Percentiles rank a stretch among this genome's conserved stretches.
phyloP scores from a whole-genome alignment of 2,888 invertebrate genomes.

The Leucophora obtusa region DNA sequence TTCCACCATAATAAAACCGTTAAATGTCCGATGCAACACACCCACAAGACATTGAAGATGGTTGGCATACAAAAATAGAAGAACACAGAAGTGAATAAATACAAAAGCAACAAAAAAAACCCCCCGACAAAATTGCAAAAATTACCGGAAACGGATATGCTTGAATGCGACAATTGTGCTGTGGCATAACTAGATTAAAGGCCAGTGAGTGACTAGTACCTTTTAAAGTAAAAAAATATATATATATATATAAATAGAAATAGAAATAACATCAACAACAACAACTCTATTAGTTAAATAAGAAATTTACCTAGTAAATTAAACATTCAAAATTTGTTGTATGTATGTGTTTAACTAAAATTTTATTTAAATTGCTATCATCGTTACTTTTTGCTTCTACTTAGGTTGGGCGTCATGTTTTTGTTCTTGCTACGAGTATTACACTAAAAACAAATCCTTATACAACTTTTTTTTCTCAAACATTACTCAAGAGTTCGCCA shows the following conservation, averaged over 20 bases:
- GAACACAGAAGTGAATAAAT: neutral
- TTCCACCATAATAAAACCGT: slow-evolving; percentile 16
- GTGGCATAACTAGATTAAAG: slow-evolving; percentile 62
- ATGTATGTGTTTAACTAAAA: neutral
- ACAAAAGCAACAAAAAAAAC: slow-evolving; percentile 4
- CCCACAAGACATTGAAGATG: slow-evolving; percentile 40
- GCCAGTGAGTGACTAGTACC: slow-evolving; percentile 53
- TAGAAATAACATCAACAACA: neutral
- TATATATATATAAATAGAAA: neutral
- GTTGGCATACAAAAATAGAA: slow-evolving; percentile 8
- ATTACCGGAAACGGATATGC: slow-evolving; percentile 65
- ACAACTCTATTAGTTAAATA: slow-evolving; percentile 59
- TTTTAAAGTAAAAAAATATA: slow-evolving; percentile 14
- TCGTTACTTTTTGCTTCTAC: neutral
- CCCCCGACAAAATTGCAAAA: slow-evolving; percentile 57
- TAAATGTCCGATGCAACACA: slow-evolving; percentile 43
- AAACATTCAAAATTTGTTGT: slow-evolving; percentile 55
- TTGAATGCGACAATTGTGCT: slow-evolving; percentile 63
- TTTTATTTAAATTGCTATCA: neutral
- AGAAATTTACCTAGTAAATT: slow-evolving; percentile 55
- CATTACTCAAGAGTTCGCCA: slow-evolving; percentile 54
- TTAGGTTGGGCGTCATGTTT: neutral
- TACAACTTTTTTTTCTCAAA: slow-evolving; percentile 30
- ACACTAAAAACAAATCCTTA: slow-evolving; percentile 17
- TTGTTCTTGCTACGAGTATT: slow-evolving; percentile 23